Base-by-base conservation (phyloP, 2,888 invertebrate species). In the Luperina testacea region DNA sequence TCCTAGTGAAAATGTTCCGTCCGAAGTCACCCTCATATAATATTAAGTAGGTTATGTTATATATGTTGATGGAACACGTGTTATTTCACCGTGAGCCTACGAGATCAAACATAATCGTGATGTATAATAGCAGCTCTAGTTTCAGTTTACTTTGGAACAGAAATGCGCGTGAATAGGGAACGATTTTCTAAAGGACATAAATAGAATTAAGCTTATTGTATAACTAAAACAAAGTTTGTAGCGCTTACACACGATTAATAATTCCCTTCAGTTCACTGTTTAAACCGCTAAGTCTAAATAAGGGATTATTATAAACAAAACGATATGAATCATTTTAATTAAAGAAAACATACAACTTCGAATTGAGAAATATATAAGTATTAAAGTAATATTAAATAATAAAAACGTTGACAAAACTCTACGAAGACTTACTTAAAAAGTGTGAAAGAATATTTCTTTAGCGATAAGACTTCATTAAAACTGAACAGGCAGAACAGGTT, bases 41-140 rank as follows among this genome's bases (percentile, higher is more conserved):
- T 87, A 87, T 89, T 86, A 88, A 82, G 90, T 88, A 81, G 85
- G 83, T 88, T 85, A 87, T 80, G 84, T 87, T 86, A 89, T 89
- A 85, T 88, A 82, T 78, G 75, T 83, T 82, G 81, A 80, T 80
- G 82, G 76, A 90, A 89, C 92, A 92, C 88, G 85, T 92, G 90
- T 91, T 91, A 90, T 91, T 87, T 87, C 85, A 83, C 87, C 86
- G 80, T 91, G 90, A 92, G 88, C 91, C 89, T 76, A 77, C 79
- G 77, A 89, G 89, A 91, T 90, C 90, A 92, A 90, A 90, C 87
- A 90, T 89, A 89, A 91, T 89, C 83, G 83, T 89, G 89, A 90
- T 90, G 84, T 89, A 89, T 89, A 87, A 77, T 78, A 79, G 79
- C 79, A 79, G 79, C 76, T 75, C 78, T 77, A 69, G 79, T 84